These are phyloP conservation scores for Phoxinus dragarum DNA, from an alignment of 2,797 vertebrate species.

Conservation along the genomic window DNA sequence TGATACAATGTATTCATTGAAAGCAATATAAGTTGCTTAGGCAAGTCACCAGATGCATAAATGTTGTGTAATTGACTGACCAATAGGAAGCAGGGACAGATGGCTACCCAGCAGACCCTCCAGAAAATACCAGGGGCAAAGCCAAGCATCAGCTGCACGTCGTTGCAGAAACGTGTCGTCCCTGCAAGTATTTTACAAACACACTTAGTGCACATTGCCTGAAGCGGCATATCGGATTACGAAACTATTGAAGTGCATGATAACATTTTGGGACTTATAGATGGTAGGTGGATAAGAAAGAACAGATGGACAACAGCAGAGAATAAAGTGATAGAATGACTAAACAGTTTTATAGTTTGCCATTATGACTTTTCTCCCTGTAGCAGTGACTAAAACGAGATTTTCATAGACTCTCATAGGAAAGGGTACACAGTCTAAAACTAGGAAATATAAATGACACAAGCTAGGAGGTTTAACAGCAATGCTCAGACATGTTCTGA, in stretches of 20 bases:
- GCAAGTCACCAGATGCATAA: not conserved
- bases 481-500: not conserved
- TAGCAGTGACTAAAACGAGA: not conserved
- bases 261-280: not conserved
- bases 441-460: slow-evolving; percentile 8
- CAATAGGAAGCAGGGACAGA: slow-evolving; percentile 95
- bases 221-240: slow-evolving; percentile 4
- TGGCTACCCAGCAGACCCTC: slow-evolving; percentile 92
- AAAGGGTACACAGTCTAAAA: not conserved
- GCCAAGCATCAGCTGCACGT: slow-evolving; percentile 92
- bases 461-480: not conserved
- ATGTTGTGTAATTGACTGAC: slow-evolving; percentile 76
- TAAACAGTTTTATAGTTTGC: not conserved
- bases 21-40: not conserved
- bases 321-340: slow-evolving; percentile 7
- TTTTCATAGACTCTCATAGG: slow-evolving; percentile 11
- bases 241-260: not conserved
- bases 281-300: not conserved
- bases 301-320: slow-evolving; percentile 26
- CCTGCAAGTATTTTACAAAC: slow-evolving; percentile 75
- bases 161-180: slow-evolving; percentile 91
- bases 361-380: not conserved
- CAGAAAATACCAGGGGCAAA: slow-evolving; percentile 94
- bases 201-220: slow-evolving; percentile 34
- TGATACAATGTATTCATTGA: not conserved